Evolutionary conservation across 2,797 vertebrate genomes (phyloP).

Genomic region (Hyperoplus immaculatus): DNA sequence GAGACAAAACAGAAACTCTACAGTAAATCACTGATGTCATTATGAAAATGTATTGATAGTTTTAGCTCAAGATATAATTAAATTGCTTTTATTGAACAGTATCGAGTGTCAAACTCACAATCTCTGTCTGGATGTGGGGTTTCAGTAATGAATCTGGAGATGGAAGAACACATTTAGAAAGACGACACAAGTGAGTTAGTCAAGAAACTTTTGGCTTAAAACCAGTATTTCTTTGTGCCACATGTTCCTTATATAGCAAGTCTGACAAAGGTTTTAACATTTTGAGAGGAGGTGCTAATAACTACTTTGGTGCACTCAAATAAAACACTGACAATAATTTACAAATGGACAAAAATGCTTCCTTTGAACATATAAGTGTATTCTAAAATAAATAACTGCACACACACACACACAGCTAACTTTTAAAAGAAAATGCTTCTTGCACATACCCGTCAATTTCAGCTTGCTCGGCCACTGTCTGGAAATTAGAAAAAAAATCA

Average conservation of each 20-base stretch:
- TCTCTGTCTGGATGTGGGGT: conserved; percentile 65
- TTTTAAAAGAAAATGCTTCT: not conserved
- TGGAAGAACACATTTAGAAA: not conserved
- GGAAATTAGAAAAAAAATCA: conserved; percentile 39
- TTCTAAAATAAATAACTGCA: no score
- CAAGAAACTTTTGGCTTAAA: not conserved
- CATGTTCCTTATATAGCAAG: not conserved
- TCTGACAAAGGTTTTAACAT: not conserved
- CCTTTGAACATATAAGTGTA: not conserved
- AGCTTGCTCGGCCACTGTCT: conserved; percentile 79
- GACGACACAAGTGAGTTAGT: not conserved
- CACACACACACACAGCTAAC: not conserved
- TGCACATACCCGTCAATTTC: conserved; percentile 78
- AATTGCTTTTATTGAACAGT: conserved; percentile 20
- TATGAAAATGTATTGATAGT: not conserved
- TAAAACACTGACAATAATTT: not conserved
- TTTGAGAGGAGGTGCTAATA: conserved; percentile 5
- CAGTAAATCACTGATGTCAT: conserved; percentile 7
- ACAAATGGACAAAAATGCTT: not conserved
- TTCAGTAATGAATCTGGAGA: conserved; percentile 60
- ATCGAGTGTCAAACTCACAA: conserved; percentile 70
- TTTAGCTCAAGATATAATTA: not conserved
- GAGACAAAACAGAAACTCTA: conserved; percentile 33
- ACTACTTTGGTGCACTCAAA: not conserved
- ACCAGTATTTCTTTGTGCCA: not conserved